Conservation (phyloP, 2,888 invertebrate genomes). For the Lasioglossum zephyrum region DNA sequence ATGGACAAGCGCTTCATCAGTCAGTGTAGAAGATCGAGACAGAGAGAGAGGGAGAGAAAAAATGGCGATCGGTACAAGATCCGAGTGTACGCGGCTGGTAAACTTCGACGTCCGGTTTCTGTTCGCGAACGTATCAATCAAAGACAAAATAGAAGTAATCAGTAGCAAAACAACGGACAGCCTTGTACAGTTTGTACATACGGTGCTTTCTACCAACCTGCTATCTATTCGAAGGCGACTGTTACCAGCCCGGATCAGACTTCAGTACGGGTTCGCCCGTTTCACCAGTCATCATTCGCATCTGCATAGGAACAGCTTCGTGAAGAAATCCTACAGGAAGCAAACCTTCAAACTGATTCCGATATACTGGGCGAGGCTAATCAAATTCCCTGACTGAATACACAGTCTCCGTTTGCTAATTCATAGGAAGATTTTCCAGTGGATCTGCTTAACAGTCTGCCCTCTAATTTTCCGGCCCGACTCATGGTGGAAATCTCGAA, state of each 20-base stretch:
- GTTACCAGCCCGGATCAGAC: conserved; percentile 2
- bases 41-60: neutral
- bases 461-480: neutral
- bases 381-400: neutral
- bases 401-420: neutral
- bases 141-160: conserved; percentile 21
- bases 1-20: neutral
- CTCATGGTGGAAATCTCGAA: neutral
- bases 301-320: conserved; percentile 1
- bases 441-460: neutral
- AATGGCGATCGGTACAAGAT: neutral
- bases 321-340: neutral
- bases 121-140: conserved; percentile 15
- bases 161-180: conserved; percentile 5
- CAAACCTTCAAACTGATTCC: neutral
- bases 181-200: neutral
- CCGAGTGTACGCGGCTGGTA: neutral
- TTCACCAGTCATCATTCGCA: conserved; percentile 15
- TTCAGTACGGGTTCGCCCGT: conserved; percentile 9
- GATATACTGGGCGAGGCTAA: neutral
- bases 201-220: conserved; percentile 11
- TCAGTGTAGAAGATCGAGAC: neutral
- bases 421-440: neutral
- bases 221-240: conserved; percentile 18
- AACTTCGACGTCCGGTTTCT: conserved; percentile 8